Evolutionary conservation across 2,888 invertebrate genomes (phyloP).

Genomic region (Trilocha varians): DNA sequence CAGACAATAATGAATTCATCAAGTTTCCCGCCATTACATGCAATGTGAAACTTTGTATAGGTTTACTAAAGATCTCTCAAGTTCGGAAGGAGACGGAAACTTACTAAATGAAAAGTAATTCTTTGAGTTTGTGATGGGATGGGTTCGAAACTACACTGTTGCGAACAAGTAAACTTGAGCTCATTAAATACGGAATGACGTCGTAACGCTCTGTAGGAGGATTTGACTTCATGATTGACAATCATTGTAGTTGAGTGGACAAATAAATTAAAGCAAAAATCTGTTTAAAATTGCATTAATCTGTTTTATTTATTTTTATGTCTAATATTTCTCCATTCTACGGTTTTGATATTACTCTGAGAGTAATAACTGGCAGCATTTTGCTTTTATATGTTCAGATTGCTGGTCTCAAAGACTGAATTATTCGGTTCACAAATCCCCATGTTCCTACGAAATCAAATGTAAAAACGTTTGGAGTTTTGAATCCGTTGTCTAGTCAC

Average conservation of each 20-base stretch:
- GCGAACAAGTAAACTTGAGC: not conserved
- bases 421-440: conserved; percentile 6
- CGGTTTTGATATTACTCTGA: no score
- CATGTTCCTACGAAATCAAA: conserved; percentile 12
- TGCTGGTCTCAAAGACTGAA: not conserved
- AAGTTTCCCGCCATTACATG: not conserved
- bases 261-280: no score
- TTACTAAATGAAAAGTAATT: not conserved
- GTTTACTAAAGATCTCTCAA: not conserved
- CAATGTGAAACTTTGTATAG: not conserved
- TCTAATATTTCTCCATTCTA: no score
- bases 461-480: conserved; percentile 19
- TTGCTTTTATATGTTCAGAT: no score
- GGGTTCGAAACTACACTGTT: not conserved
- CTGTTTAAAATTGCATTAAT: no score
- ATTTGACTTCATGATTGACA: no score
- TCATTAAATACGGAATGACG: no score
- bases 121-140: not conserved
- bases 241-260: no score
- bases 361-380: no score
- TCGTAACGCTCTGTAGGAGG: no score
- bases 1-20: conserved; percentile 3
- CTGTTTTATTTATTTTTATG: no score
- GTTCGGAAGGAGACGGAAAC: not conserved
- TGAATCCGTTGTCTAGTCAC: conserved; percentile 29